Conservation (phyloP, 1,140 invertebrate species). For the Ips nitidus region DNA sequence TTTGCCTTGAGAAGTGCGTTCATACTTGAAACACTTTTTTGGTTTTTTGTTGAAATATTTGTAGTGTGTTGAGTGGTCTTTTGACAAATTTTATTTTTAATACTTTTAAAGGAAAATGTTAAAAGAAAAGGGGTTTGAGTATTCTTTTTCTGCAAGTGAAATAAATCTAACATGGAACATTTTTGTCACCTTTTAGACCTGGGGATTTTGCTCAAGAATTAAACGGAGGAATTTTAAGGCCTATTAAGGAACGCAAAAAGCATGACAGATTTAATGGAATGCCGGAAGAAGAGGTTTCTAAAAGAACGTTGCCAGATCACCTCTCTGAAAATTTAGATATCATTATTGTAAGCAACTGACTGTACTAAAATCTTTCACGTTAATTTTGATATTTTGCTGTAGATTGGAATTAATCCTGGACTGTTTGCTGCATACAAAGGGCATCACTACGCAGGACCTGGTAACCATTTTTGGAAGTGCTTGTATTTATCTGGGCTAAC, state of each 20-base stretch:
- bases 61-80: neutral
- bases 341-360: conserved; percentile 85
- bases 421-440: conserved; percentile 96
- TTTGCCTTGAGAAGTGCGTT: conserved; percentile 1
- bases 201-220: conserved; percentile 64
- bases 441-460: conserved; percentile 96
- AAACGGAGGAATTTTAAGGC: conserved; percentile 62
- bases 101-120: neutral
- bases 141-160: too few species aligned
- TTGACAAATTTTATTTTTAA: neutral
- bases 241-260: conserved; percentile 88
- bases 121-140: too few species aligned
- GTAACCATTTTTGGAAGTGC: conserved; percentile 99
- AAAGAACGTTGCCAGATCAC: conserved; percentile 91
- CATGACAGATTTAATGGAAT: conserved; percentile 96
- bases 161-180: neutral
- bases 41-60: neutral
- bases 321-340: conserved; percentile 91
- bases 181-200: conserved; percentile 54
- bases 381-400: conserved; percentile 11
- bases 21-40: neutral
- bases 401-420: conserved; percentile 98
- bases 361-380: neutral
- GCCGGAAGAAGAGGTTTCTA: conserved; percentile 93
- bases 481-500: conserved; percentile 91